These are phyloP conservation scores for Rhabdophis nuchalis DNA, from an alignment of 2,797 vertebrate species.

Conservation along the genomic window DNA sequence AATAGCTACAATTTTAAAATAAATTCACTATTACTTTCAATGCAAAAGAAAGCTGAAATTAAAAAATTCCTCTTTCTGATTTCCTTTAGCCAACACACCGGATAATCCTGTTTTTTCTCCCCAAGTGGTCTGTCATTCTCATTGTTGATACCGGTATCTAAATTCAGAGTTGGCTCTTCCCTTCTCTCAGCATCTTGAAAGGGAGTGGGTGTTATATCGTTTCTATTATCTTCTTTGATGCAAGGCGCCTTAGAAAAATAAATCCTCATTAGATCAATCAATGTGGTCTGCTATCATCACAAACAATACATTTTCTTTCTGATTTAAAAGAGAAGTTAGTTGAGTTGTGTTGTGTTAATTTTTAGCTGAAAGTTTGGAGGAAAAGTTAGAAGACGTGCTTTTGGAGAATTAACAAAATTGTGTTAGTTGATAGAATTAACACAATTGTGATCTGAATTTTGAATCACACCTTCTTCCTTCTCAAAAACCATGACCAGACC, in stretches of 20 bases:
- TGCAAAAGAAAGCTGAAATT: not conserved
- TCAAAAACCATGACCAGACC: rapidly evolving
- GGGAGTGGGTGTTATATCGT: not conserved
- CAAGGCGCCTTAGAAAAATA: not conserved
- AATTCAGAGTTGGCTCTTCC: not conserved
- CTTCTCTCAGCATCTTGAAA: not conserved
- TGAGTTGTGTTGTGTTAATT: not conserved
- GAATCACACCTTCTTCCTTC: not conserved
- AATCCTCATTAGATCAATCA: not conserved
- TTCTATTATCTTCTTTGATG: not conserved
- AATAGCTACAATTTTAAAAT: not conserved
- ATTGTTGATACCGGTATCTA: not conserved
- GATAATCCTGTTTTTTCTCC: too few relatives aligned
- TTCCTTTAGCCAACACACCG: not conserved
- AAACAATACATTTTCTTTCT: not conserved
- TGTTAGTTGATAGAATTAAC: not conserved
- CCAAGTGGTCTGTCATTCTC: not conserved
- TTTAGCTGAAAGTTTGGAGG: not conserved
- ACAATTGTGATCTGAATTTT: not conserved
- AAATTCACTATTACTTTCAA: not conserved
- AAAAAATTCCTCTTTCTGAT: not conserved
- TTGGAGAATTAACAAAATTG: not conserved
- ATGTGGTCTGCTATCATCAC: not conserved
- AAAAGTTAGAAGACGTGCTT: not conserved
- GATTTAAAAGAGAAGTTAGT: not conserved